Percentiles rank a stretch among this genome's conserved stretches.
phyloP scores from a whole-genome alignment of 2,113 vertebrate genomes.

The Hydrolagus affinis region DNA sequence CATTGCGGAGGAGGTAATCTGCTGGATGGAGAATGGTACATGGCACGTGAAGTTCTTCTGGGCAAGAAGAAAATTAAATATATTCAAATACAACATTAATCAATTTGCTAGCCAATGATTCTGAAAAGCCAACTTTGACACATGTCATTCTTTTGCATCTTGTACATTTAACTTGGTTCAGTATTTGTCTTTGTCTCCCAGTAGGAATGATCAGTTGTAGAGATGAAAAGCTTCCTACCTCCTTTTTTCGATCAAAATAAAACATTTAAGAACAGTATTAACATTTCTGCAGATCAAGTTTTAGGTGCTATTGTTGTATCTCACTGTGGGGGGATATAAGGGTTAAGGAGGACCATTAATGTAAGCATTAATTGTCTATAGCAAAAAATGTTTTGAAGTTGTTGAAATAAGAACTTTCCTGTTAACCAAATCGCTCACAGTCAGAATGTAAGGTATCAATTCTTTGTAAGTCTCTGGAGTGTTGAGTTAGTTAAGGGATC shows the following conservation, averaged over 20 bases:
- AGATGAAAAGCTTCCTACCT: background rate
- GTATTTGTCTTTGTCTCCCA: background rate
- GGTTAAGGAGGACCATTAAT: too few species aligned
- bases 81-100: background rate
- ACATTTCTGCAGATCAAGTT: too few species aligned
- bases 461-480: background rate
- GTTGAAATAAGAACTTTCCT: background rate
- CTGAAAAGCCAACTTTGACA: background rate
- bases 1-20: too few species aligned
- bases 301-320: too few species aligned
- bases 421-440: background rate
- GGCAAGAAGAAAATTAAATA: too few species aligned
- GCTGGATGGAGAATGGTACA: too few species aligned
- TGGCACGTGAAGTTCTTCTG: too few species aligned
- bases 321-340: too few species aligned
- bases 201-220: background rate
- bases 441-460: background rate
- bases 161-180: background rate
- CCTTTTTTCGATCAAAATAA: too few species aligned
- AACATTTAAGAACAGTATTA: too few species aligned
- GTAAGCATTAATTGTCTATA: too few species aligned
- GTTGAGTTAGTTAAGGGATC: background rate
- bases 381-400: background rate
- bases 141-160: background rate
- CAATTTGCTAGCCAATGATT: background rate